Evolutionary conservation across 2,888 invertebrate genomes (phyloP).

Genomic region (Cyclophora albipunctata): DNA sequence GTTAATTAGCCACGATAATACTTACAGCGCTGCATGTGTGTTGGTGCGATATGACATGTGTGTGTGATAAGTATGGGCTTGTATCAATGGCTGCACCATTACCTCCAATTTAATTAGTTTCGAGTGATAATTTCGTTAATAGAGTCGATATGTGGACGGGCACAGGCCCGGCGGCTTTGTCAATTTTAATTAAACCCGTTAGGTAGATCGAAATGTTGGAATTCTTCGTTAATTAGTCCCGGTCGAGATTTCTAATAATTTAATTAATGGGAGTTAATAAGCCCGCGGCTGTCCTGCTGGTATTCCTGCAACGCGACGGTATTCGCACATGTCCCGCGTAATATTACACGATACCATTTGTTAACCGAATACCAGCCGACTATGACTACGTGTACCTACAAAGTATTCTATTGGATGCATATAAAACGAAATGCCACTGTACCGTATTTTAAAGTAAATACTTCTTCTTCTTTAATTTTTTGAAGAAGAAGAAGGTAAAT

Average conservation of each 20-base stretch:
- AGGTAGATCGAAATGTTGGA: constrained; percentile 73
- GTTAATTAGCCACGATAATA: too few relatives aligned
- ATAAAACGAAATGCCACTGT: too few relatives aligned
- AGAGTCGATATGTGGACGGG: constrained; percentile 67
- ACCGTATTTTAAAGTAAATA: too few relatives aligned
- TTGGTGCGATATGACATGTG: too few relatives aligned
- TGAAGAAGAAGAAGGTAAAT: too few relatives aligned
- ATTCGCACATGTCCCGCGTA: constrained; percentile 35
- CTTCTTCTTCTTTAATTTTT: too few relatives aligned
- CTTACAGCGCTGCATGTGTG: too few relatives aligned
- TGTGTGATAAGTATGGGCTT: constrained; percentile 4
- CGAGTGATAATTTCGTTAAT: constrained; percentile 73
- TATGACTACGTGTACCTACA: too few relatives aligned
- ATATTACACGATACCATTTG: constrained; percentile 26
- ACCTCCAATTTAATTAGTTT: constrained; percentile 74
- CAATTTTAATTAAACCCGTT: constrained; percentile 74
- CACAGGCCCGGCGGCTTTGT: constrained; percentile 63
- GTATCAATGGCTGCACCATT: constrained; percentile 72
- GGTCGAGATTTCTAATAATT: constrained; percentile 74
- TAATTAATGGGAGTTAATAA: constrained; percentile 72
- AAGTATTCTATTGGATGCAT: too few relatives aligned
- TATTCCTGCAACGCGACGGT: constrained; percentile 56
- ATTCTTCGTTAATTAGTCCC: constrained; percentile 73
- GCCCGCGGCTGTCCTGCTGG: constrained; percentile 47
- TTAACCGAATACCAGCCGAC: constrained; percentile 7